Base-by-base conservation (phyloP, 2,888 invertebrate species). In the Nasonia oneida region DNA sequence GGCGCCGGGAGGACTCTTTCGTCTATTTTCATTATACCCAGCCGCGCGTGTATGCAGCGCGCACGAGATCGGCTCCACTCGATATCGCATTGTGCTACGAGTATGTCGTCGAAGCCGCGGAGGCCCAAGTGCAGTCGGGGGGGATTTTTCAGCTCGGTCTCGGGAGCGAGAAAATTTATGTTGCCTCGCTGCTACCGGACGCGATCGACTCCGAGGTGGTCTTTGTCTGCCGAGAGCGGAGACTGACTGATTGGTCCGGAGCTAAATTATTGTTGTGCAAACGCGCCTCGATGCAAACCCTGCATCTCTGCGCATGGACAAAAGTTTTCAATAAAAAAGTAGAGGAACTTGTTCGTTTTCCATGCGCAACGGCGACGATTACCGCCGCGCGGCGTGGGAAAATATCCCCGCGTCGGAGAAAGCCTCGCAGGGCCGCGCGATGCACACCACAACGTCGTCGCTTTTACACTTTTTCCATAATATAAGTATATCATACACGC, bases 361-460 rank as follows among this genome's bases (percentile, higher is more conserved):
- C 57, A 64, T 75, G 23, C 37, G 50, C 57, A 77, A 77, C 57
- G 42, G 37, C 47, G 64, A 74, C 33, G 29, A 79, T 79, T 80
- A 42, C 33, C 64, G 23, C 33, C 50, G 23, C 10, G 83, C 39
- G 42, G 57, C 84, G 80, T 84, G 79, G 79, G 64, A 84, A 84
- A 84, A 83, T 29, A 8, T 5, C 15, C 61, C 8, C 1, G 14
- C 10, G 23, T 33, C 33, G 33, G 15, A 67, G 67, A 29, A 61
- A 73, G 23, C 73, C 42, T 42, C 29, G 18, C 29, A 29, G 29
- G 29, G 29, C 29, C 29, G 29, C 29, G 29, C 18, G 67, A 37
- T 76, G 10, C 1, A 5, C 23, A 18, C 33, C n/a, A 53, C 23
- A 23, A 23, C 67, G 71, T 80, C 77, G 42, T 18, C 29, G 29